Percentiles rank a stretch among this genome's conserved stretches.
Conservation (phyloP, 2,888 invertebrate species). For the Stenurella melanura region DNA sequence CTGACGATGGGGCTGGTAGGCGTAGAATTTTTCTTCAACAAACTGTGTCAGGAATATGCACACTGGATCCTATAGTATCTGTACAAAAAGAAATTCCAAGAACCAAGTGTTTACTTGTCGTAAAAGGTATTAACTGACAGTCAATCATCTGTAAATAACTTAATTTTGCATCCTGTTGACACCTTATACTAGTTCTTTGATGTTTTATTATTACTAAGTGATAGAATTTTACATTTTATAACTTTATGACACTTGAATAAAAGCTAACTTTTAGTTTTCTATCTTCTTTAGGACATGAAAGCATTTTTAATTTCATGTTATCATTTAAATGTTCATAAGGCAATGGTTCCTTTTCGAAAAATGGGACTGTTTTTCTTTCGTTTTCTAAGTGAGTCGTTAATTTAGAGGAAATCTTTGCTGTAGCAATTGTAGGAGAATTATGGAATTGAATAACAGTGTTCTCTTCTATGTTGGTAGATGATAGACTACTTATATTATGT, state of each 20-base stretch:
- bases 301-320: slow-evolving; percentile 14
- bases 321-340: slow-evolving; percentile 13
- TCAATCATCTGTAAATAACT: too few species aligned
- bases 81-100: too few species aligned
- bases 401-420: background rate
- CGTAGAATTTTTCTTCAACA: too few species aligned
- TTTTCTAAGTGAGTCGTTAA: background rate
- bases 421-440: background rate
- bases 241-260: slow-evolving; percentile 6
- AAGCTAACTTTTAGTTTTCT: slow-evolving; percentile 18
- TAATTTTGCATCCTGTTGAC: too few species aligned
- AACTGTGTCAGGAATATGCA: too few species aligned
- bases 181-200: background rate
- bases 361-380: background rate
- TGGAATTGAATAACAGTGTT: background rate
- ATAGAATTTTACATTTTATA: slow-evolving; percentile 2
- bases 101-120: too few species aligned
- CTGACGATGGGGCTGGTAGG: too few species aligned
- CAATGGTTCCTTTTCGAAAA: background rate
- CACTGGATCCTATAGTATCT: too few species aligned
- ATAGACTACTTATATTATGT: background rate
- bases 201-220: background rate
- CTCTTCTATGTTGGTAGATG: background rate
- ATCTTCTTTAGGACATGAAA: background rate
- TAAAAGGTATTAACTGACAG: too few species aligned